Percentiles rank a stretch among this genome's conserved stretches.
phyloP scores from a whole-genome alignment of 2,888 invertebrate genomes.

The Emesis furor region DNA sequence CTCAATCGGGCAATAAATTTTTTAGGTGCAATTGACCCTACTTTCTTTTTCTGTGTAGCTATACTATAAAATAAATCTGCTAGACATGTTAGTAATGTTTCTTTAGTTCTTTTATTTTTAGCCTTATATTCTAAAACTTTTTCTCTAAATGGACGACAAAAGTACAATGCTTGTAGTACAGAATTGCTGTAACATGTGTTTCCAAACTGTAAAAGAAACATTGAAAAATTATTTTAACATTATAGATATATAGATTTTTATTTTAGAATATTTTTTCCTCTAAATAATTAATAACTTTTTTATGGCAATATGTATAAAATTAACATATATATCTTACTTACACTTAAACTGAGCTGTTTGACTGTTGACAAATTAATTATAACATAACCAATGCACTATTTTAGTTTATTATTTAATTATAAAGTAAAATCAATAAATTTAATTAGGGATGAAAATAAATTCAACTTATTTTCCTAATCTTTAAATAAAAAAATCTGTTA shows the following conservation, averaged over 20 bases:
- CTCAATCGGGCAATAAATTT: constrained; percentile 99
- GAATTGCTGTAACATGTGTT: constrained; percentile 99
- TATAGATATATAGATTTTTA: no score
- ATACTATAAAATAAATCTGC: constrained; percentile 99
- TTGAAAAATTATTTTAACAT: no score
- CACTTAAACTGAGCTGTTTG: no score
- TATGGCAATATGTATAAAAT: no score
- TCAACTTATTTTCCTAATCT: background rate
- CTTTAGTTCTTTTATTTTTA: constrained; percentile 98
- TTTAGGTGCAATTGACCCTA: constrained; percentile 99
- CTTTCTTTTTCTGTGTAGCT: constrained; percentile 99
- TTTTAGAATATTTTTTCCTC: no score
- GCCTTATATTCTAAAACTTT: constrained; percentile 99
- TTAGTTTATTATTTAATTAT: background rate
- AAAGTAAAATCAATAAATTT: no score
- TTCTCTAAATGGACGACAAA: constrained; percentile 99
- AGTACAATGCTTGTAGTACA: constrained; percentile 99
- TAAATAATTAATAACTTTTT: no score
- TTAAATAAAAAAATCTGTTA: no score
- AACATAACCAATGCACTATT: no score
- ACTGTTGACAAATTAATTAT: no score
- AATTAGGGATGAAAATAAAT: background rate
- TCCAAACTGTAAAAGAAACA: constrained; percentile 96
- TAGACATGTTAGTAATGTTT: constrained; percentile 99
- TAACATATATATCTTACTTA: no score